Evolutionary conservation across 64 coral and sea anemone genomes (phyloP).

Genomic region (Hydrozoanthus tunicans): DNA sequence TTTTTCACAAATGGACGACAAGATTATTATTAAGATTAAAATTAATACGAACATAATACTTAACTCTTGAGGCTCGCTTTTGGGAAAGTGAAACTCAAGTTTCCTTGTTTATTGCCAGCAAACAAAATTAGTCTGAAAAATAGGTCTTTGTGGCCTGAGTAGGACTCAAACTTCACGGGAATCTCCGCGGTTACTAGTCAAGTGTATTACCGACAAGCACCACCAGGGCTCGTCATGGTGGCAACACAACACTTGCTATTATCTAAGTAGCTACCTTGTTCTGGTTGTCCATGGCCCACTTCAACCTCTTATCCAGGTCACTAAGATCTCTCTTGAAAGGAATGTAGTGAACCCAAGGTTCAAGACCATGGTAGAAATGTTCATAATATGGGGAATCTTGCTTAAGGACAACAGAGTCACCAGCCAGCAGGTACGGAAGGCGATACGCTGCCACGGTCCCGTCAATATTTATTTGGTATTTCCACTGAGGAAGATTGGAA

Average conservation of each 20-base stretch:
- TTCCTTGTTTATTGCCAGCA: too few relatives aligned
- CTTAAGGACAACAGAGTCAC: constrained; percentile 86
- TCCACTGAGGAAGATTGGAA: constrained; percentile 66
- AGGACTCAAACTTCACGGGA: not conserved
- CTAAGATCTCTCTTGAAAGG: constrained; percentile 95
- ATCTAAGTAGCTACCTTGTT: constrained; percentile 57
- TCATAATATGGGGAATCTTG: constrained; percentile 95
- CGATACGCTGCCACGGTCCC: constrained; percentile 98
- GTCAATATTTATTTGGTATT: constrained; percentile 96
- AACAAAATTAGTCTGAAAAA: too few relatives aligned
- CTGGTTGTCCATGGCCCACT: constrained; percentile 93
- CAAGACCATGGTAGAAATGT: constrained; percentile 94
- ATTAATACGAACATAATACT: too few relatives aligned
- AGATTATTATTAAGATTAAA: too few relatives aligned
- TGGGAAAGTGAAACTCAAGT: too few relatives aligned
- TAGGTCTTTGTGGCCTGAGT: too few relatives aligned
- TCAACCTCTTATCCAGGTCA: constrained; percentile 72
- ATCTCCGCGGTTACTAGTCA: too few relatives aligned
- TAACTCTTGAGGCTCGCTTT: too few relatives aligned
- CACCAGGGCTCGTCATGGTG: too few relatives aligned
- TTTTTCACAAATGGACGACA: too few relatives aligned
- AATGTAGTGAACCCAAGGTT: constrained; percentile 92
- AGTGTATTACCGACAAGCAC: too few relatives aligned
- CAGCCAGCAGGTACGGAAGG: constrained; percentile 86
- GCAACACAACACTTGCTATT: not conserved